phyloP scores from a whole-genome alignment of 2,888 invertebrate species.

The Nesidiocoris tenuis region DNA sequence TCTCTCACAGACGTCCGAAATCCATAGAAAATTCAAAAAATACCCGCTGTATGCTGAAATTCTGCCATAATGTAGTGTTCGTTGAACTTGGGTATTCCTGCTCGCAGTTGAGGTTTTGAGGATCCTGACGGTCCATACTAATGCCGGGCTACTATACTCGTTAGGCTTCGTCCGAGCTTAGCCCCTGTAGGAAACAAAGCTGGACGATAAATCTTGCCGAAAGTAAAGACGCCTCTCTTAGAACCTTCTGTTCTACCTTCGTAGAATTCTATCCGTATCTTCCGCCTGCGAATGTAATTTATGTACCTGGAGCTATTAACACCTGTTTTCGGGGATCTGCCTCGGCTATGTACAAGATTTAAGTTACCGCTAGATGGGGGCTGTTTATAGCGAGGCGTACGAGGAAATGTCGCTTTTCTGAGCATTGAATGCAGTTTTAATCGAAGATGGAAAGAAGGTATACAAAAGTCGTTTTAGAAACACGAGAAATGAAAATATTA shows the following conservation, averaged over 20 bases:
- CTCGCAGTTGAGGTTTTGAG: too few species aligned
- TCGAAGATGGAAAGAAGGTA: background rate
- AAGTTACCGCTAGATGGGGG: background rate
- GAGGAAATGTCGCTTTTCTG: background rate
- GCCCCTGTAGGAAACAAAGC: background rate
- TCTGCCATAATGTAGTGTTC: too few species aligned
- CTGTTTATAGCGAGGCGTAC: background rate
- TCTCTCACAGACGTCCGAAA: too few species aligned
- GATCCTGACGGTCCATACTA: too few species aligned
- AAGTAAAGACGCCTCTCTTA: background rate
- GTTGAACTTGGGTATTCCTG: too few species aligned
- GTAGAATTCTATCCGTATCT: background rate
- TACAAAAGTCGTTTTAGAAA: too few species aligned
- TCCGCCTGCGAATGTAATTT: slow-evolving; percentile 8
- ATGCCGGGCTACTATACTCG: too few species aligned
- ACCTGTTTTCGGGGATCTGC: background rate
- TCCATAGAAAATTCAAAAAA: too few species aligned
- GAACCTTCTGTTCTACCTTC: background rate
- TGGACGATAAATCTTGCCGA: background rate
- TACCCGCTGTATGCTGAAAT: too few species aligned
- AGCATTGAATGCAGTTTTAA: background rate
- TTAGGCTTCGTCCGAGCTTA: background rate
- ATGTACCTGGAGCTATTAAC: slow-evolving; percentile 15
- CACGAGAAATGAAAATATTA: too few species aligned
- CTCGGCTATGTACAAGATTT: background rate